A percentile compares a stretch with the other conserved stretches of the same genome.
phyloP scores from a whole-genome alignment of 2,797 vertebrate species.

The Natrix natrix region DNA sequence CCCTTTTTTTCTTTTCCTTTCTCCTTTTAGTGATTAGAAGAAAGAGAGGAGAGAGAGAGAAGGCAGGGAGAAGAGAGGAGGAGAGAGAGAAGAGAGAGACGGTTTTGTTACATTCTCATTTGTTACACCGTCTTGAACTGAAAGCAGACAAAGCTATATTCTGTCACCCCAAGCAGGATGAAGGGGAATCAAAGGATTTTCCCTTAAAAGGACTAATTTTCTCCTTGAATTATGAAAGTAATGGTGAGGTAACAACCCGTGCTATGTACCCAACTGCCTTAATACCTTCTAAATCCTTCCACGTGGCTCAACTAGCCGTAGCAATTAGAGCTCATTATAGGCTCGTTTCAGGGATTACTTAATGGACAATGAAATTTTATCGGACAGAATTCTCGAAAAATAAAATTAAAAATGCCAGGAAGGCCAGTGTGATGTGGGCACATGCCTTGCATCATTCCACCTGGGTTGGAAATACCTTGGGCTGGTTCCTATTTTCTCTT shows the following conservation, averaged over 20 bases:
- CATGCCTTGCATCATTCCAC: slow-evolving; percentile 84
- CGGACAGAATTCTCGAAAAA: slow-evolving; percentile 92
- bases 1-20: background rate
- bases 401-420: slow-evolving; percentile 87
- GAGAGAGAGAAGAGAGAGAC: too few relatives aligned
- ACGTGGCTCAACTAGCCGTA: slow-evolving; percentile 95
- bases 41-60: slow-evolving; percentile 11
- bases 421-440: slow-evolving; percentile 79
- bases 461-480: slow-evolving; percentile 70
- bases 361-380: slow-evolving; percentile 98
- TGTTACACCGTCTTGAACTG: slow-evolving; percentile 78
- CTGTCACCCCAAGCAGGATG: slow-evolving; percentile 84
- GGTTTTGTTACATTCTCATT: slow-evolving; percentile 76
- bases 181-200: slow-evolving; percentile 89
- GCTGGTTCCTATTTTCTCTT: background rate
- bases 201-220: slow-evolving; percentile 97
- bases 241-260: slow-evolving; percentile 97
- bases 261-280: slow-evolving; percentile 94
- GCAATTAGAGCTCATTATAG: slow-evolving; percentile 99
- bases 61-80: too few relatives aligned
- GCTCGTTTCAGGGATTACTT: slow-evolving; percentile 98
- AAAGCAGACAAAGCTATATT: slow-evolving; percentile 79
- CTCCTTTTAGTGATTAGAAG: background rate
- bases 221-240: slow-evolving; percentile 99
- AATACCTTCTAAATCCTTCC: slow-evolving; percentile 99